Conservation (phyloP, 2,113 vertebrate species). For the Nycticebus coucang region DNA sequence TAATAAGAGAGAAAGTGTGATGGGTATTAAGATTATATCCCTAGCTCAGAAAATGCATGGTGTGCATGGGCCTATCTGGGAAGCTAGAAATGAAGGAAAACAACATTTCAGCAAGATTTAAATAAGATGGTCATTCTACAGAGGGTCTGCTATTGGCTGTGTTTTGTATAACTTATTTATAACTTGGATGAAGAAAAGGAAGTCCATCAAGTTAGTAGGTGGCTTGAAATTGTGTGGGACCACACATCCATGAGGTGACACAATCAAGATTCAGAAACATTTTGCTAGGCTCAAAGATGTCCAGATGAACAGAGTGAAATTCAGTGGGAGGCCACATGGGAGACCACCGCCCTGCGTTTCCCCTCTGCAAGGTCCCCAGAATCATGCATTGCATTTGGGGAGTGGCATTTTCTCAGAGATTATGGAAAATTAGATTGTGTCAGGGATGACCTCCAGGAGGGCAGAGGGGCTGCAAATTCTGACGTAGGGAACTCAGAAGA, state of each 20-base stretch:
- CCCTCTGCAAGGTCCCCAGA: background rate
- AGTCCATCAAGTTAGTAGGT: background rate
- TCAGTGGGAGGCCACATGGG: background rate
- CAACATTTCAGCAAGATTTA: background rate
- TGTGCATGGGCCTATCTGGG: background rate
- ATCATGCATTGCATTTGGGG: background rate
- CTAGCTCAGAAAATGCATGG: background rate
- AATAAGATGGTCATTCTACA: background rate
- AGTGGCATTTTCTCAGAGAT: background rate
- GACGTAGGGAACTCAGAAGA: background rate
- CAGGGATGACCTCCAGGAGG: background rate
- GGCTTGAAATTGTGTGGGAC: background rate
- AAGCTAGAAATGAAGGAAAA: background rate
- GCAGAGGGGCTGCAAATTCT: background rate
- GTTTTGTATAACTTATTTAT: background rate
- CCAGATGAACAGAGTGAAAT: background rate
- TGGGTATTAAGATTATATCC: background rate
- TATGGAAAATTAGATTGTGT: background rate
- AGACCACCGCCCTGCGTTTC: fast-evolving
- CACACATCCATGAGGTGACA: background rate
- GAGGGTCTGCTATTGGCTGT: background rate
- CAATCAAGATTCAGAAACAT: background rate
- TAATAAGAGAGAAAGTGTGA: background rate
- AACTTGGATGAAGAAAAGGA: background rate
- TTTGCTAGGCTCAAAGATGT: background rate